Evolutionary conservation across 2,888 invertebrate genomes (phyloP).

Genomic region (Tenthredo notha): DNA sequence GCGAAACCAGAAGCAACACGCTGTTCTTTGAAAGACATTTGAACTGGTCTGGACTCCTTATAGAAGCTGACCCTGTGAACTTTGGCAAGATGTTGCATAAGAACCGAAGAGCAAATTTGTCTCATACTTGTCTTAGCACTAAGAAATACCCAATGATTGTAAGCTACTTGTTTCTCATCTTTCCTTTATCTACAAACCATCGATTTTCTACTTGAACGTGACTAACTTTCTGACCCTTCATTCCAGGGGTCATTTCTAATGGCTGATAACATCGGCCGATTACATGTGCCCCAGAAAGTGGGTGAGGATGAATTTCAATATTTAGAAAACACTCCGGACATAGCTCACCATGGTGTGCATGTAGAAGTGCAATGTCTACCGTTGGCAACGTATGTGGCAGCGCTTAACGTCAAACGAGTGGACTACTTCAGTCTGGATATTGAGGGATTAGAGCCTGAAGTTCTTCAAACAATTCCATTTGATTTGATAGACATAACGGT

Average conservation of each 20-base stretch:
- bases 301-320: constrained; percentile 53
- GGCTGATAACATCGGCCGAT: constrained; percentile 76
- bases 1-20: constrained; percentile 80
- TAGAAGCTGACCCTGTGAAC: constrained; percentile 80
- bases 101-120: constrained; percentile 78
- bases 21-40: constrained; percentile 78
- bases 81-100: constrained; percentile 77
- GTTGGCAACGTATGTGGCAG: constrained; percentile 78
- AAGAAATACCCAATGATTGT: constrained; percentile 76
- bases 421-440: constrained; percentile 81
- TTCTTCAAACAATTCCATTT: constrained; percentile 80
- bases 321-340: constrained; percentile 63
- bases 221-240: constrained; percentile 33
- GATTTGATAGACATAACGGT: constrained; percentile 78
- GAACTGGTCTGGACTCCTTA: constrained; percentile 79
- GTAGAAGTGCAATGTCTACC: constrained; percentile 80
- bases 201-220: constrained; percentile 47
- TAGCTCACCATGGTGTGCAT: constrained; percentile 66
- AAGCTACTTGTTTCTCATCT: constrained; percentile 58
- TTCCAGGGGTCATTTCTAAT: constrained; percentile 77
- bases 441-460: constrained; percentile 80
- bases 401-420: constrained; percentile 78
- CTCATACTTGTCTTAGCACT: constrained; percentile 79
- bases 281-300: constrained; percentile 67
- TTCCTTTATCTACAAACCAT: neutral